Percentiles rank a stretch among this genome's conserved stretches.
These are phyloP conservation scores for Euleptes europaea DNA, from an alignment of 2,113 vertebrate genomes.

Conservation along the genomic window DNA sequence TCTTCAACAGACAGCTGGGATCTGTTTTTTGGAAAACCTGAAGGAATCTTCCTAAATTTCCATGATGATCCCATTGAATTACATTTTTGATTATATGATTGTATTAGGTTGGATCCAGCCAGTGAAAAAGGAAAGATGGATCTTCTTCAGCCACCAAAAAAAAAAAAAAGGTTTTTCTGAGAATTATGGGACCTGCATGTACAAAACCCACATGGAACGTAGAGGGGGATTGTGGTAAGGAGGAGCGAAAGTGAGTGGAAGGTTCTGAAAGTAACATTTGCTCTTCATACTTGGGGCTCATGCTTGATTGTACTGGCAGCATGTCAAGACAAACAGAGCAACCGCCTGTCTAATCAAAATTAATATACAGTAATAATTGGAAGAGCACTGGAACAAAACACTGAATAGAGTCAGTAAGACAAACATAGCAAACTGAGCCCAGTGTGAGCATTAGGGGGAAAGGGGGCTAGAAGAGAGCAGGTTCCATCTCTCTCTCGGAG, in stretches of 20 bases:
- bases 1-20: too few species aligned
- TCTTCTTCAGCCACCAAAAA: too few species aligned
- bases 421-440: constrained; percentile 52
- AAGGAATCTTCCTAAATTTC: too few species aligned
- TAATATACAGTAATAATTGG: constrained; percentile 75
- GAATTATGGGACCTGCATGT: too few species aligned
- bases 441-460: constrained; percentile 20
- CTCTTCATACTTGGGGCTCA: constrained; percentile 68
- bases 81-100: too few species aligned
- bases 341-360: constrained; percentile 77
- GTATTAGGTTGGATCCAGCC: too few species aligned
- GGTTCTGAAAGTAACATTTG: constrained; percentile 72
- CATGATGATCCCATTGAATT: too few species aligned
- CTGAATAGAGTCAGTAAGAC: constrained; percentile 58
- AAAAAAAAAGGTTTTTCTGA: too few species aligned
- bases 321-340: constrained; percentile 73
- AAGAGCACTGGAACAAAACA: constrained; percentile 62
- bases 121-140: too few species aligned
- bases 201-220: too few species aligned
- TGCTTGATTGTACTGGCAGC: constrained; percentile 72
- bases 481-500: constrained; percentile 34
- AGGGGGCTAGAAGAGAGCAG: constrained; percentile 30
- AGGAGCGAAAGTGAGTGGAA: neutral
- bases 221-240: too few species aligned
- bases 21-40: too few species aligned